Percentiles rank a stretch among this genome's conserved stretches.
phyloP scores from a whole-genome alignment of 2,113 vertebrate species.

The Lepisosteus oculatus region DNA sequence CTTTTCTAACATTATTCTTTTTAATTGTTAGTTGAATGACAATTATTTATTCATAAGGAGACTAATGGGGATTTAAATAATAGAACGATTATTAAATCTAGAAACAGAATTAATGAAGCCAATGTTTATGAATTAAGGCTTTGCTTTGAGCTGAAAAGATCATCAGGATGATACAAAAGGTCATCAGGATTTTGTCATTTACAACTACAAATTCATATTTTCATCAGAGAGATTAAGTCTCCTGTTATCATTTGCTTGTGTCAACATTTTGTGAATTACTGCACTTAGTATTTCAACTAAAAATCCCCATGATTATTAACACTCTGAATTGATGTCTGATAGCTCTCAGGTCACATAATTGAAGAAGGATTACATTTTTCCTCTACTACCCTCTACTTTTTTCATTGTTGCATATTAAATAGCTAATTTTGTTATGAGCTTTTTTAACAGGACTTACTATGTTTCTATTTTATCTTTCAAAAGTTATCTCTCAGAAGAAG shows the following conservation, averaged over 20 bases:
- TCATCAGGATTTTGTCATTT: slow-evolving; percentile 74
- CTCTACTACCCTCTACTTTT: slow-evolving; percentile 45
- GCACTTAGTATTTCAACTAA: slow-evolving; percentile 74
- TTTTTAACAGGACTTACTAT: background rate
- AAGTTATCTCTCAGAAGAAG: background rate
- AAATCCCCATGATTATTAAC: slow-evolving; percentile 69
- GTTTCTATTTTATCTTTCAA: background rate
- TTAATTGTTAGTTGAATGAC: background rate
- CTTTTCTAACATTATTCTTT: background rate
- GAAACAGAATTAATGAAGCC: slow-evolving; percentile 38
- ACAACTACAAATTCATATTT: slow-evolving; percentile 76
- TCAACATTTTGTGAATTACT: slow-evolving; percentile 75
- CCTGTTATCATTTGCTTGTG: slow-evolving; percentile 67
- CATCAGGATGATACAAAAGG: slow-evolving; percentile 68
- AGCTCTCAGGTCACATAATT: slow-evolving; percentile 69
- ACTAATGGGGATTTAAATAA: background rate
- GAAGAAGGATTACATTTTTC: slow-evolving; percentile 56
- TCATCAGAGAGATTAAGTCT: slow-evolving; percentile 76
- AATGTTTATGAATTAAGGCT: slow-evolving; percentile 69
- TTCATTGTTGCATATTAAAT: slow-evolving; percentile 56
- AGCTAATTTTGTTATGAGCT: slow-evolving; percentile 32
- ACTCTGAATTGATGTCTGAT: slow-evolving; percentile 66
- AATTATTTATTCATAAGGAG: background rate
- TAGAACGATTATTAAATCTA: background rate
- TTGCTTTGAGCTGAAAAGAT: slow-evolving; percentile 72